Percentiles rank a stretch among this genome's conserved stretches.
Evolutionary conservation across 53 echinoderm and acorn worm genomes (phyloP).

Genomic region (Echinarachnius parma): DNA sequence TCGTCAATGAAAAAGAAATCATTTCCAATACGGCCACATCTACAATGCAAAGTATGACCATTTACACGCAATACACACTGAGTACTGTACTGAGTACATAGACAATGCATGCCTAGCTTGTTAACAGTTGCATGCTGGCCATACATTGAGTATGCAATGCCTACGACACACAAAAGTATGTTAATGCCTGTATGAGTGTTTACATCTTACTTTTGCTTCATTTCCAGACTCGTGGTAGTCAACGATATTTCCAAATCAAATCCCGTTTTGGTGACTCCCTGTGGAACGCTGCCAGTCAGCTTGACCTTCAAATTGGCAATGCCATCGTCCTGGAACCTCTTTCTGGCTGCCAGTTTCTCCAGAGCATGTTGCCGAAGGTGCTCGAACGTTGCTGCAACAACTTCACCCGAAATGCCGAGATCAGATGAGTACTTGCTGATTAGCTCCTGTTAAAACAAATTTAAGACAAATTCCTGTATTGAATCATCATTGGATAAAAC

Average conservation of each 20-base stretch:
- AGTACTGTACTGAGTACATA: too few species aligned
- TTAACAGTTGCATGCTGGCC: too few species aligned
- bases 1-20: too few species aligned
- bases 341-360: slow-evolving; percentile 66
- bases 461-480: too few species aligned
- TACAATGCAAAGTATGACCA: too few species aligned
- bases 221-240: slow-evolving; percentile 51
- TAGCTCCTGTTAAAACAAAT: slow-evolving; percentile 55
- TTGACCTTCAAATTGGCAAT: slow-evolving; percentile 81
- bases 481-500: too few species aligned
- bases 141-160: too few species aligned
- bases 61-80: too few species aligned
- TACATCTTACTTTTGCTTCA: slow-evolving; percentile 77
- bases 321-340: slow-evolving; percentile 56
- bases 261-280: neutral
- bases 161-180: too few species aligned
- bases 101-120: too few species aligned
- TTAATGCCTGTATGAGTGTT: too few species aligned
- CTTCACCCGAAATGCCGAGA: slow-evolving; percentile 46
- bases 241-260: slow-evolving; percentile 64
- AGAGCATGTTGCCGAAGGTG: slow-evolving; percentile 81
- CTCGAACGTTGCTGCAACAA: slow-evolving; percentile 65
- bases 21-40: too few species aligned
- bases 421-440: slow-evolving; percentile 48
- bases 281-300: slow-evolving; percentile 55